These are phyloP conservation scores for Dryomyza anilis DNA, from an alignment of 2,888 invertebrate species.

Conservation along the genomic window DNA sequence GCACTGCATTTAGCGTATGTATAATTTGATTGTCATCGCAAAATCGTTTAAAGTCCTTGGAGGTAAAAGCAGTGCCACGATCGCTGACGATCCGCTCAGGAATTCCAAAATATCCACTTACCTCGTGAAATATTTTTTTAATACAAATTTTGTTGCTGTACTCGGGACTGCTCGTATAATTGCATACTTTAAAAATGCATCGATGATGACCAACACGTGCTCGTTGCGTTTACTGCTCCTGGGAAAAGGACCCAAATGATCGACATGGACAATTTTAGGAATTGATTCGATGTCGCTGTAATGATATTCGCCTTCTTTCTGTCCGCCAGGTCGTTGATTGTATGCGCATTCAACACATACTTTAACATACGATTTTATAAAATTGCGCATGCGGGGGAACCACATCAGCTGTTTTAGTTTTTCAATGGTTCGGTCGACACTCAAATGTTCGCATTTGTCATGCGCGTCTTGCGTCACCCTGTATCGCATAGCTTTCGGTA, in stretches of 20 bases:
- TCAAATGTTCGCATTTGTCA: constrained; percentile 12
- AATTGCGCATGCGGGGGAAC: constrained; percentile 5
- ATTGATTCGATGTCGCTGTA: constrained; percentile 20
- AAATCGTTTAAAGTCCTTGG: not conserved
- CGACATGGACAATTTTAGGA: constrained; percentile 4
- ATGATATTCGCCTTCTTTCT: constrained; percentile 29
- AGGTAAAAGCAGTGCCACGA: not conserved
- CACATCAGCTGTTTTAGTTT: not conserved
- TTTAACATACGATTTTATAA: not conserved
- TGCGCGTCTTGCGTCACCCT: constrained; percentile 8
- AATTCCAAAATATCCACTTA: not conserved
- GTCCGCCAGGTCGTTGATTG: constrained; percentile 40
- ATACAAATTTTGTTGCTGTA: constrained; percentile 19
- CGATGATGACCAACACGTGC: not conserved
- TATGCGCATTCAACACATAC: not conserved
- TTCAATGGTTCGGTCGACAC: constrained; percentile 7
- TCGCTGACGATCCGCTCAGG: not conserved
- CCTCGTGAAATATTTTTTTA: not conserved
- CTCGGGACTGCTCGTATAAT: constrained; percentile 16
- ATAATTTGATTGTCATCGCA: not conserved
- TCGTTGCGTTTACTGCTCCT: not conserved
- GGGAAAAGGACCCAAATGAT: not conserved
- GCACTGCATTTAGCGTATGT: not conserved
- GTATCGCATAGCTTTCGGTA: constrained; percentile 17
- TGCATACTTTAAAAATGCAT: constrained; percentile 30